Evolutionary conservation across 2,113 vertebrate genomes (phyloP), one percentile per base, ranked within the genome.

Genomic region (Martes martes): DNA sequence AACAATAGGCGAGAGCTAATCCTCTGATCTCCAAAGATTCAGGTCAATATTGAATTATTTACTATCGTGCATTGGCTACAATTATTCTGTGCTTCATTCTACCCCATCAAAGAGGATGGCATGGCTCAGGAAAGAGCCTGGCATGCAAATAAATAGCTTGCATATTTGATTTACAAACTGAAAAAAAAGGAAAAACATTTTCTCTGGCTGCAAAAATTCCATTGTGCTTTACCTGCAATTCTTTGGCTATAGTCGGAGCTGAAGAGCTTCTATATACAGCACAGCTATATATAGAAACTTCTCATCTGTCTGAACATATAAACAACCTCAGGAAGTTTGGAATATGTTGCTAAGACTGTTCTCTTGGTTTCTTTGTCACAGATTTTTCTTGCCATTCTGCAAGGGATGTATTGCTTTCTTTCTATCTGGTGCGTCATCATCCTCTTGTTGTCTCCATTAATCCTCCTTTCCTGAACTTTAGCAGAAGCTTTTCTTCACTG

Each of bases 291-390:
- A 91, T 95, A 98, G 97, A 98, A 97, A 74, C 21, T 96, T 98
- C 98, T 98, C 8, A 81, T 98, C 98, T 97, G 95, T 86, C 89
- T 98, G 97, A 97, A 97, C 94, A 81, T 97, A 98, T 98, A 98
- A 98, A 98, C 98, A 99, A 98, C 95, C 6, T 31, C 98, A 99
- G 99, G 98, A 99, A 99, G 98, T 98, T 98, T 98, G 98, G 98
- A 98, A 98, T 93, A 94, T 33, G 90, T 94, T 97, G 97, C 95
- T 97, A 97, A 97, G 97, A 94, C 91, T 98, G 63, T 91, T 98
- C 97, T 96, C 63, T 55, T 95, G 96, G 76, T 95, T 97, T 98
- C 93, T 86, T 97, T 36, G 15, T 96, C 95, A 97, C 93, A 96
- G 82, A 85, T 90, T 81, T 89, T 87, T 94, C 98, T 96, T 97